A percentile compares a stretch with the other conserved stretches of the same genome.
Evolutionary conservation across 1,140 invertebrate genomes (phyloP).

Genomic region (Drosophila rhopaloa): DNA sequence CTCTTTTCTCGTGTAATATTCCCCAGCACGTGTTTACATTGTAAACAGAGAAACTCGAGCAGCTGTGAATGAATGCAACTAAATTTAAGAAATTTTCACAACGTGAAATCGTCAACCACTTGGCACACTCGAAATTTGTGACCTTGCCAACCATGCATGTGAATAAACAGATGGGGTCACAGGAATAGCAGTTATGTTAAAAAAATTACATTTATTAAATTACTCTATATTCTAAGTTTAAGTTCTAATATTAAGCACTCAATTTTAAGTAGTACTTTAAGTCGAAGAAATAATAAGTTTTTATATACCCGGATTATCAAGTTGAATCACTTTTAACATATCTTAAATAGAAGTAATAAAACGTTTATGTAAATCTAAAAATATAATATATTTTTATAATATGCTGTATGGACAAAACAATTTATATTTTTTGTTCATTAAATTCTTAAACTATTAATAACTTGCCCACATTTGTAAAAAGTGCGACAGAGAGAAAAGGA

Average conservation of each 20-base stretch:
- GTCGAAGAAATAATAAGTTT: too few species aligned
- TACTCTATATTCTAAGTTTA: too few species aligned
- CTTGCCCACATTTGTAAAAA: not conserved
- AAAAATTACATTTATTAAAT: not conserved
- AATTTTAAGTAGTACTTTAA: too few species aligned
- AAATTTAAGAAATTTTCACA: slow-evolving; percentile 34
- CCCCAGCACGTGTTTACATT: slow-evolving; percentile 52
- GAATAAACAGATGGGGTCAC: slow-evolving; percentile 13
- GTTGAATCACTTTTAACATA: too few species aligned
- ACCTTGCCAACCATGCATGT: slow-evolving; percentile 49
- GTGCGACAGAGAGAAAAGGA: not conserved
- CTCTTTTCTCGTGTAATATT: slow-evolving; percentile 9
- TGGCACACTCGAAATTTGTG: slow-evolving; percentile 39
- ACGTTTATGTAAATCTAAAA: too few species aligned
- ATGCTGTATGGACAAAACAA: too few species aligned
- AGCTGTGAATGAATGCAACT: slow-evolving; percentile 41
- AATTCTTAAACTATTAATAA: not conserved
- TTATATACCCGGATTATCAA: too few species aligned
- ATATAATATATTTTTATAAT: too few species aligned
- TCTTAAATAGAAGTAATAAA: too few species aligned
- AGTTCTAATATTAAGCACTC: too few species aligned
- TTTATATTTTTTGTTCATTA: too few species aligned
- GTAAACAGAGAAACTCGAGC: slow-evolving; percentile 36
- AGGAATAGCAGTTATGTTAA: not conserved
- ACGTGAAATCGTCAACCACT: slow-evolving; percentile 48